Base-by-base conservation (phyloP, 2,888 invertebrate genomes). In the Oxyteleia sp. region DNA sequence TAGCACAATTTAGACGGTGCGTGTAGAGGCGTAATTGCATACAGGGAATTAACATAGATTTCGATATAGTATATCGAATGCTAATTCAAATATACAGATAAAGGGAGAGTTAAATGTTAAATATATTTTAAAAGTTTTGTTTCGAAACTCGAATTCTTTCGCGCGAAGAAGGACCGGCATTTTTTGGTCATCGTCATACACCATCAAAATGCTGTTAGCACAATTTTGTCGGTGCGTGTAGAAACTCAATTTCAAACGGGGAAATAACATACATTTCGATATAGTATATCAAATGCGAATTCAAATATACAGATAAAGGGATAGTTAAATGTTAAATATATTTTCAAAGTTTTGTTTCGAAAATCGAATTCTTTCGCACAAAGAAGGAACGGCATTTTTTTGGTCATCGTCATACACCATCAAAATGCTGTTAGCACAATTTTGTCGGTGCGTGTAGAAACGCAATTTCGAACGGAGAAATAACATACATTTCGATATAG, bases 11-110 rank as follows among this genome's bases (percentile, higher is more conserved):
- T 76, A 72, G 71, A 69, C 63, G 15, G 20, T 41, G 38, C 55
- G 41, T 80, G 71, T 66, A 23, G 43, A 57, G 64, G 64, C 38
- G 47, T 66, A 72, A 80, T 80, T 80, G 72, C 20, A 20, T 47
- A 41, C 45, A 4, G n/a, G n/a, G 59, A 80, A 80, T 80, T 80
- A 80, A 41, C 72, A 80, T 80, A 79, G 63, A 71, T 79, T 69
- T 38, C 53, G 23, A 45, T 47, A 61, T 18, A 76, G 51, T 29
- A 32, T 26, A 43, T 16, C 26, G 16, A 23, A 49, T 35, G 26
- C 26, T 13, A 51, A 66, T 66, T 53, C 55, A 16, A 57, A 35
- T 49, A n/a, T 23, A n/a, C 2, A 16, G 23, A 4, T 49, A 11
- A 49, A 49, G n/a, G 2, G 2, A n/a, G 26, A 32, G 32, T 15